Conservation (phyloP, 1,140 invertebrate species). For the Bombus cullumanus region DNA sequence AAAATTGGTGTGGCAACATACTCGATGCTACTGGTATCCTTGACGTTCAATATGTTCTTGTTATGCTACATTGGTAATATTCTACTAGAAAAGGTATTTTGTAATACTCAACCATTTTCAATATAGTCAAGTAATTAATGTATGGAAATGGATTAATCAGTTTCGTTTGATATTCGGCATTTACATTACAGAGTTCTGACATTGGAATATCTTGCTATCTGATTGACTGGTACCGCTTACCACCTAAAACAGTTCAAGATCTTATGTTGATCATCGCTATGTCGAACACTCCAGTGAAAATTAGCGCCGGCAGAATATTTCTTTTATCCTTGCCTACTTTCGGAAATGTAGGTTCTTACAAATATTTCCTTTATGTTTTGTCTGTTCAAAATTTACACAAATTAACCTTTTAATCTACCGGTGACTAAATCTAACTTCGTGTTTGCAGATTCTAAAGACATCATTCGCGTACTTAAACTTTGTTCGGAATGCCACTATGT, state of each 20-base stretch:
- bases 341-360: slow-evolving; percentile 43
- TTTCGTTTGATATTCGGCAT: no score
- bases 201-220: slow-evolving; percentile 61
- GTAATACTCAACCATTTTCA: background rate
- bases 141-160: background rate
- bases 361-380: background rate
- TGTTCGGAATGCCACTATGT: background rate
- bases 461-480: background rate
- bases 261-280: slow-evolving; percentile 61
- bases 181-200: slow-evolving; percentile 48
- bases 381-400: background rate
- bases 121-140: background rate
- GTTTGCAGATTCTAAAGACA: background rate
- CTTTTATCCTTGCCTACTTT: slow-evolving; percentile 63
- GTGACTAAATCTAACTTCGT: background rate
- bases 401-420: background rate
- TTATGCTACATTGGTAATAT: slow-evolving; percentile 72
- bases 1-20: slow-evolving; percentile 54
- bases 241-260: slow-evolving; percentile 35
- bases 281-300: slow-evolving; percentile 45
- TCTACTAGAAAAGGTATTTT: slow-evolving; percentile 64
- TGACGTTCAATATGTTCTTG: slow-evolving; percentile 71
- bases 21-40: slow-evolving; percentile 58
- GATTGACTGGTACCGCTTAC: slow-evolving; percentile 67
- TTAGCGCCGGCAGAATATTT: slow-evolving; percentile 64